Evolutionary conservation across 2,113 vertebrate species (phyloP), one percentile per base, ranked within the genome.

Genomic region (Hippocampus mohnikei): DNA sequence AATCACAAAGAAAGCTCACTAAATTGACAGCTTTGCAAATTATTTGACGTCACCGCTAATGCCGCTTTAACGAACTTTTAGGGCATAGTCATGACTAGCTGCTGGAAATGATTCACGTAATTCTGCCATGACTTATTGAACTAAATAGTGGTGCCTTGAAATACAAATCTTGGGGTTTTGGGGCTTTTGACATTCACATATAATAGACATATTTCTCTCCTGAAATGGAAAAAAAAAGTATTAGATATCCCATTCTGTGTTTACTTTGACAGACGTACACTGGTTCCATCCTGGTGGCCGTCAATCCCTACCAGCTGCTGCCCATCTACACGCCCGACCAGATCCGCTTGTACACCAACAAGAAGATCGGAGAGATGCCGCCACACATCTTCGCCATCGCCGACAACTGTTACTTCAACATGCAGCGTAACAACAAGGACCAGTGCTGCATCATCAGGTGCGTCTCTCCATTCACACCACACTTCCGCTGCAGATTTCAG

Each of bases 361-460:
- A 93, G 90, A 99, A 99, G 91, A 98, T 99, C 0, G 97, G 97
- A 0, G 97, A 99, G 89, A 92, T 99, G 95, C 95, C 97, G 0
- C 97, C 97, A 0, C 97, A 99, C 88, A 98, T 99, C 83, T 99
- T 99, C 0, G 95, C 97, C 72, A 98, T 99, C 0, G 97, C 97
- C 0, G 97, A 99, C 91, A 99, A 98, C 81, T 99, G 97, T 82
- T 99, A 98, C 90, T 98, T 96, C 91, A 99, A 97, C 91, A 98
- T 99, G 97, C 95, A 98, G 69, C 92, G 97, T 9, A 98, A 96
- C 88, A 95, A 93, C 91, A 96, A 94, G 66, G 96, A 98, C 87
- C 97, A 99, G 88, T 98, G 97, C 69, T 98, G 97, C 61, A 98
- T 99, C 86, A 99, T 99, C 82, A 99, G 97, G 97, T 96, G 73